Conservation (phyloP, 1,140 invertebrate genomes). For the Neodiprion virginianus region DNA sequence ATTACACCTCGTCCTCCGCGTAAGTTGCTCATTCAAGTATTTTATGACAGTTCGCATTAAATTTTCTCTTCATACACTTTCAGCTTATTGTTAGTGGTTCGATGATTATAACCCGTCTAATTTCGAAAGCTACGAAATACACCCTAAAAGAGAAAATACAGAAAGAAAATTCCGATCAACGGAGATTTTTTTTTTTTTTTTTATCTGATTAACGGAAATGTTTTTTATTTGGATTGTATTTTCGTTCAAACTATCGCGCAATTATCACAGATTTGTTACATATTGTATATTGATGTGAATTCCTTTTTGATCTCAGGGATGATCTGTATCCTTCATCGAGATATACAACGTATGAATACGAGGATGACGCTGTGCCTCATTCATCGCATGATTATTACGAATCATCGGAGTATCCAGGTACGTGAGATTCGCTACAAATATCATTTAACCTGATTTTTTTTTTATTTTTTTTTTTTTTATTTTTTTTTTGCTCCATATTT, state of each 20-base stretch:
- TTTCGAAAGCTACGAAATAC: too few species aligned
- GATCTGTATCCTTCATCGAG: constrained; percentile 49
- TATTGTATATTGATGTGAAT: too few species aligned
- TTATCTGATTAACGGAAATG: constrained; percentile 11
- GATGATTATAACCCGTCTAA: too few species aligned
- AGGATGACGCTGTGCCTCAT: constrained; percentile 52
- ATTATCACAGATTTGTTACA: too few species aligned
- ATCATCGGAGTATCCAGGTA: constrained; percentile 57
- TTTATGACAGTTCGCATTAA: not conserved
- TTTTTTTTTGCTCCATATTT: not conserved
- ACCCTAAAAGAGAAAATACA: too few species aligned
- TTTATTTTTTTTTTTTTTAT: not conserved
- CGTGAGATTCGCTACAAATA: not conserved
- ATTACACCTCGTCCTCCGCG: constrained; percentile 45
- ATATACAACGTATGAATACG: constrained; percentile 55
- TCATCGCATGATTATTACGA: constrained; percentile 59
- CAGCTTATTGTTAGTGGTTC: too few species aligned
- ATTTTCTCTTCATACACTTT: constrained; percentile 1
- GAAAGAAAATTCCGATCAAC: constrained; percentile 3
- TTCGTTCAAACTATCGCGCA: too few species aligned
- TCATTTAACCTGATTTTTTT: not conserved
- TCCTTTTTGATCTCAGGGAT: constrained; percentile 34
- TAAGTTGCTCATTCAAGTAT: constrained; percentile 30
- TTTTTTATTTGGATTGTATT: constrained; percentile 9
- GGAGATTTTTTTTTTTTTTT: constrained; percentile 19